Evolutionary conservation across 2,888 invertebrate genomes (phyloP), one percentile per base, ranked within the genome.

Genomic region (Cataglyphis livida): DNA sequence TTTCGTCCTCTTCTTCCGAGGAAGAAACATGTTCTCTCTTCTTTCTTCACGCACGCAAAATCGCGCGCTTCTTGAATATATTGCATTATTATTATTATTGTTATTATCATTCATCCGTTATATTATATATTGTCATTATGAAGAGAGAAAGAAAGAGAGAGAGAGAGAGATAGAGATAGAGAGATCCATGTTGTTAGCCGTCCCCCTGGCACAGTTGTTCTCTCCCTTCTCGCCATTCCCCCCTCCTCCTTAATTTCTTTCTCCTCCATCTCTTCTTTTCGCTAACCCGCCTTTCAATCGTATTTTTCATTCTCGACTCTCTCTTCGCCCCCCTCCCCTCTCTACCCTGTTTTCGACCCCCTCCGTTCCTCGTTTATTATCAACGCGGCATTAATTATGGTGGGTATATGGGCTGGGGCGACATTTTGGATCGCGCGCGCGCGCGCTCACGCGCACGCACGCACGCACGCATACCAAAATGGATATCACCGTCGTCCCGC

Each of bases 381-480:
- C 65, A 41, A 28, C 90, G 78, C 75, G 82, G 84, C 90, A 91
- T 92, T 94, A 94, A 94, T 94, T 94, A 94, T 94, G 94, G 93
- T 93, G 93, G 94, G 1, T 92, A 90, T 90, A 87, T 84, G 66
- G 87, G 88, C 81, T 35, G 88, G 86, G 91, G 91, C 93, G 94
- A 94, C 94, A 94, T 94, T 94, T 94, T 94, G 92, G 87, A 89
- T 88, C 88, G 89, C 87, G 85, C 86, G 57, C 41, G 57, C 71
- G 18, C 61, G 21, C 21, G 0, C 21, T 0, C 0, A 5, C 21
- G 41, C 35, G 0, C 38, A 35, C n/a, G 64, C 64, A 64, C 44
- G 41, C 35, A 5, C 59, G 59, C 44, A 32, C 61, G 32, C 61
- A 76, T 87, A 91, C 86, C 91, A 93, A 93, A 91, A 93, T 93